phyloP scores from a whole-genome alignment of 2,113 vertebrate genomes.

The Daubentonia madagascariensis region DNA sequence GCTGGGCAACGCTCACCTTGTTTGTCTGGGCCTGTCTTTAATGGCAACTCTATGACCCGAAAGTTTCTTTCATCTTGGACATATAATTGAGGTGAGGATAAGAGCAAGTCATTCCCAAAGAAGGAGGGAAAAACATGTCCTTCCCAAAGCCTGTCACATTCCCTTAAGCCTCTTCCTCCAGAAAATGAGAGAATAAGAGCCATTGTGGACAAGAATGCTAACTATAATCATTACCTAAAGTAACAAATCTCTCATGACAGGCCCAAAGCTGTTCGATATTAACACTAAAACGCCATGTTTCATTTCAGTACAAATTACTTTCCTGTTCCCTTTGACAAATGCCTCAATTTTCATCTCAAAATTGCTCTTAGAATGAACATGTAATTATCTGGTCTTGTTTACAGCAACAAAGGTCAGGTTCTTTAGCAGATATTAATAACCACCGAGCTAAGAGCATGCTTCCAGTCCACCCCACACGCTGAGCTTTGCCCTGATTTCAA shows the following conservation, averaged over 20 bases:
- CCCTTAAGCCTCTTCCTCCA: background rate
- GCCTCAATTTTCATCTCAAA: conserved; percentile 68
- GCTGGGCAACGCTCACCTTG: background rate
- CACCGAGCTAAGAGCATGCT: conserved; percentile 38
- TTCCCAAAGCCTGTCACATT: background rate
- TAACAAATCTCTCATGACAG: conserved; percentile 59
- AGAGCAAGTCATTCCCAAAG: background rate
- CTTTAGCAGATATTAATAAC: conserved; percentile 69
- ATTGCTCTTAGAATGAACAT: conserved; percentile 58
- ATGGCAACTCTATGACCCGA: background rate
- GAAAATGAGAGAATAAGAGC: conserved; percentile 27
- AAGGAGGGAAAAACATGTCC: background rate
- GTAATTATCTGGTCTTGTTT: conserved; percentile 76
- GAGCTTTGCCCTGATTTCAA: conserved; percentile 71
- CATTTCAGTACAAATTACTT: conserved; percentile 56
- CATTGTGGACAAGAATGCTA: conserved; percentile 43
- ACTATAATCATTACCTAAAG: conserved; percentile 66
- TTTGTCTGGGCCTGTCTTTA: background rate
- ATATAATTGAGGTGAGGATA: background rate
- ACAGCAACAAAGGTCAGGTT: conserved; percentile 70
- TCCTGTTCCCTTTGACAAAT: conserved; percentile 60
- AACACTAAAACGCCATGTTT: background rate
- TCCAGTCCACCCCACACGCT: conserved; percentile 20
- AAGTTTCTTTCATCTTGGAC: background rate
- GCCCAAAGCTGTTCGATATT: conserved; percentile 56